Evolutionary conservation across 1,140 invertebrate genomes (phyloP).

Genomic region (Orchestia grillus): DNA sequence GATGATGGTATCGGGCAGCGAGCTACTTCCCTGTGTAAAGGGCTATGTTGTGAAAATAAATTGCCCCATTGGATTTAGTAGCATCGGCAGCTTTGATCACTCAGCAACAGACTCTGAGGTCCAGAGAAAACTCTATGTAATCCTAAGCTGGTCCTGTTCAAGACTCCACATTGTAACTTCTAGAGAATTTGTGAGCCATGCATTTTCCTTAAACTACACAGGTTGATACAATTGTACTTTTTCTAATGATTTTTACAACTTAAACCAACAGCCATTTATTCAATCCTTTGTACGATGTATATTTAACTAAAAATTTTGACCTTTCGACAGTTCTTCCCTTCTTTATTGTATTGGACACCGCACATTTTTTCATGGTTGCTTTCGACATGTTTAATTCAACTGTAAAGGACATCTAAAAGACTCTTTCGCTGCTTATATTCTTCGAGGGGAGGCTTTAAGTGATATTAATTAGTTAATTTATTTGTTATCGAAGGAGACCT

Average conservation of each 20-base stretch:
- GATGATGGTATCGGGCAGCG: background rate
- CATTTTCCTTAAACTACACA: background rate
- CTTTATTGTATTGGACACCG: no score
- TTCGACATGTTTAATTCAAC: no score
- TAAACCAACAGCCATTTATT: background rate
- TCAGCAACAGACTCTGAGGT: background rate
- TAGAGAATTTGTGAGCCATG: background rate
- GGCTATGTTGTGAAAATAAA: constrained; percentile 13
- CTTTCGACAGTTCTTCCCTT: no score
- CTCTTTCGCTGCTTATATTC: no score
- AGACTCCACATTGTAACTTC: background rate
- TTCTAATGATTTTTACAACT: background rate
- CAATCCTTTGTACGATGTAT: background rate
- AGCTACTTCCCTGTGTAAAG: constrained; percentile 4
- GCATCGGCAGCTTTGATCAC: background rate
- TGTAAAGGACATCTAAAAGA: no score
- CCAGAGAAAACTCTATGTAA: background rate
- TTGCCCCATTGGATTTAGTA: background rate
- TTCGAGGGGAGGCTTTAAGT: no score
- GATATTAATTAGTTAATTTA: no score
- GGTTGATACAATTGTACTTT: background rate
- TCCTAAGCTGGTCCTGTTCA: background rate
- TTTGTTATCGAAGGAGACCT: no score
- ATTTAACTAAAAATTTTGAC: background rate
- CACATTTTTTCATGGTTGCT: no score